Evolutionary conservation across 2,113 vertebrate genomes (phyloP).

Genomic region (Microtus oregoni): DNA sequence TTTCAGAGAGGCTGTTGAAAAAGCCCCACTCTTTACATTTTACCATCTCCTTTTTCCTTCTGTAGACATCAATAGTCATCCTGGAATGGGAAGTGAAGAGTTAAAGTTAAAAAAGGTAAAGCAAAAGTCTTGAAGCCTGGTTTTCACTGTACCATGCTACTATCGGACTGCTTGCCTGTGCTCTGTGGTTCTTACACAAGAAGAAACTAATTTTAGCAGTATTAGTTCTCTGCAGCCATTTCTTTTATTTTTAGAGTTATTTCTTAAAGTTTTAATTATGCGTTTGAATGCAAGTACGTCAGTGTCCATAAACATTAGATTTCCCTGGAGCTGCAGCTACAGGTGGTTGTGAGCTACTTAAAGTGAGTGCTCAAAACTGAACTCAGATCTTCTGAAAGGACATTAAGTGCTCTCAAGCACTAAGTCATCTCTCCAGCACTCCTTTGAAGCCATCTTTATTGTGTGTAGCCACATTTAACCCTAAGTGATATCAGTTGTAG

Average conservation of each 20-base stretch:
- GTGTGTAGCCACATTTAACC: neutral
- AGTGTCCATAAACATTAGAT: neutral
- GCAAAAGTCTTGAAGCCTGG: neutral
- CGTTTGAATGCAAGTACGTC: neutral
- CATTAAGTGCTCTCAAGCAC: neutral
- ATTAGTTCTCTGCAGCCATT: neutral
- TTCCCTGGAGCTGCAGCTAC: neutral
- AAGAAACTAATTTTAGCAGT: slow-evolving; percentile 30
- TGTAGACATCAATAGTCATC: neutral
- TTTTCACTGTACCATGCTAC: neutral
- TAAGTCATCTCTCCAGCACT: neutral
- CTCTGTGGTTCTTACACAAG: neutral
- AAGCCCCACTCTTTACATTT: neutral
- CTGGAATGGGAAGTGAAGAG: neutral
- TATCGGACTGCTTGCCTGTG: neutral
- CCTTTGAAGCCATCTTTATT: slow-evolving; percentile 6
- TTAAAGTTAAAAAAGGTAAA: neutral
- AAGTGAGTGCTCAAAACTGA: neutral
- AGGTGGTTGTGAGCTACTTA: neutral
- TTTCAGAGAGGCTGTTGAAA: slow-evolving; percentile 17
- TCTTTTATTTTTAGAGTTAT: neutral
- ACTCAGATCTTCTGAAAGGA: neutral
- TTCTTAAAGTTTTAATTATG: neutral
- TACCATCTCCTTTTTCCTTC: slow-evolving; percentile 18
- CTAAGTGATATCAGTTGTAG: slow-evolving; percentile 15